Conservation (phyloP, 1,140 invertebrate genomes). For the Vanessa tameamea region DNA sequence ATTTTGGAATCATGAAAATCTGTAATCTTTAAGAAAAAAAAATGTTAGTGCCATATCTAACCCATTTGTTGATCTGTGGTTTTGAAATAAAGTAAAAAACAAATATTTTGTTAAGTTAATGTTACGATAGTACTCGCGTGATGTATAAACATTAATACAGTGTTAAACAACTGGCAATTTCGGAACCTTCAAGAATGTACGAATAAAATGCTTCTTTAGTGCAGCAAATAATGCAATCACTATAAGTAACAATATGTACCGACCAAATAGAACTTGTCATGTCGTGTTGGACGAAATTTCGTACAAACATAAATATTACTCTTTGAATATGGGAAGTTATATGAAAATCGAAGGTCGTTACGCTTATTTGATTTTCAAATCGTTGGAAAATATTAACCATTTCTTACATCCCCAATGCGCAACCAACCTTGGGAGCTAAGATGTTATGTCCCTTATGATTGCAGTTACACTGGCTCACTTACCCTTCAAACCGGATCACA, state of each 20-base stretch:
- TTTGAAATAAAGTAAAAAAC: neutral
- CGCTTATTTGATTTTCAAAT: too few relatives aligned
- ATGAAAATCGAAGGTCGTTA: too few relatives aligned
- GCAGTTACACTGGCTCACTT: too few relatives aligned
- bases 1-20: neutral
- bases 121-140: neutral
- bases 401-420: too few relatives aligned
- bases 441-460: too few relatives aligned
- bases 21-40: neutral
- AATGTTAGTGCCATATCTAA: neutral
- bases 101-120: neutral
- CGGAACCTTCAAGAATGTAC: neutral
- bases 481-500: too few relatives aligned
- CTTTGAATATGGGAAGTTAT: too few relatives aligned
- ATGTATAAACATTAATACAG: neutral
- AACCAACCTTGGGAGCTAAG: too few relatives aligned
- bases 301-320: too few relatives aligned
- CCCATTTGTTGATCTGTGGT: neutral
- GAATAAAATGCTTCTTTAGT: neutral
- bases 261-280: neutral
- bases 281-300: neutral
- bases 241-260: neutral
- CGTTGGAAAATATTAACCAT: too few relatives aligned
- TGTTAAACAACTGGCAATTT: slow-evolving; percentile 6
- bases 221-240: neutral